Evolutionary conservation across 2,113 vertebrate genomes (phyloP).

Genomic region (Leucosticte australis): DNA sequence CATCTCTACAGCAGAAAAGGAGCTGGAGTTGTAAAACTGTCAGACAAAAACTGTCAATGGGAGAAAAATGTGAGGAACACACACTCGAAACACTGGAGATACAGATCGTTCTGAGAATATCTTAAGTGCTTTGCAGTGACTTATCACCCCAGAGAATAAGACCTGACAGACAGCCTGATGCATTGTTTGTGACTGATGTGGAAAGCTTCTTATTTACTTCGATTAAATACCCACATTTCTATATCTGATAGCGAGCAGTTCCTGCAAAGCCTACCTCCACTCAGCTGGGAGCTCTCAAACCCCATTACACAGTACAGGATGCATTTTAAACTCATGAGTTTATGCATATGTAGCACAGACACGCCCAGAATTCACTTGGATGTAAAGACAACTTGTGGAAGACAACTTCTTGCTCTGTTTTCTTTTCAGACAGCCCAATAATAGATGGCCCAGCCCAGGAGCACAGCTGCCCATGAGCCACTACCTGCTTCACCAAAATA

Average conservation of each 20-base stretch:
- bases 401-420: not conserved
- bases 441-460: not conserved
- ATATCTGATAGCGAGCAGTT: not conserved
- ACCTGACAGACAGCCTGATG: not conserved
- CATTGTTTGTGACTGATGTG: not conserved
- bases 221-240: not conserved
- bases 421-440: not conserved
- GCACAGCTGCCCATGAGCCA: rapidly evolving
- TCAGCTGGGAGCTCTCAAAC: not conserved
- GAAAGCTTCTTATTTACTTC: not conserved
- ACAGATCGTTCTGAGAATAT: not conserved
- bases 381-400: rapidly evolving
- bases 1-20: not conserved
- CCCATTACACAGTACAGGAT: not conserved
- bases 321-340: not conserved
- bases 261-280: not conserved
- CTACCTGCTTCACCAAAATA: rapidly evolving
- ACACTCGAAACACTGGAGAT: not conserved
- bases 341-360: rapidly evolving
- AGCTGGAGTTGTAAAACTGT: not conserved
- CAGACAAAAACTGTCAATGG: not conserved
- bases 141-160: not conserved
- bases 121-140: not conserved
- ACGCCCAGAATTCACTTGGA: not conserved
- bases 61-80: not conserved